phyloP scores from a whole-genome alignment of 2,888 invertebrate species.

The Cryptophagus acutangulus region DNA sequence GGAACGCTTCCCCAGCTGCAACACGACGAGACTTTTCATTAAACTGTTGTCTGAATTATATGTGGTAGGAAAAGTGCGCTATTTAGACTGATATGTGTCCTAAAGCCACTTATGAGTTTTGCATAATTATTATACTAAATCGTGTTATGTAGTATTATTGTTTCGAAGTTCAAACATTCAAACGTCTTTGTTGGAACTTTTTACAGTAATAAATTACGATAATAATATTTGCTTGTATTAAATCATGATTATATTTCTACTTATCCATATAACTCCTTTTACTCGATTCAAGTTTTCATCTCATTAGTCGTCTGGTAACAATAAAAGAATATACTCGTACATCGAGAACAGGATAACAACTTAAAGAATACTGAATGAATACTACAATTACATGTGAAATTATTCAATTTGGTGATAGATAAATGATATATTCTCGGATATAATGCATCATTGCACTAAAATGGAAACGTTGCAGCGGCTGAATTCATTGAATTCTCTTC shows the following conservation, averaged over 20 bases:
- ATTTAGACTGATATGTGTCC: slow-evolving; percentile 30
- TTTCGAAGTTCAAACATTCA: background rate
- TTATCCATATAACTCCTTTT: background rate
- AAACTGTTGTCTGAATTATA: slow-evolving; percentile 41
- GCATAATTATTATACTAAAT: slow-evolving; percentile 13
- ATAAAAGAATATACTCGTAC: background rate
- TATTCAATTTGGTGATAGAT: slow-evolving; percentile 15
- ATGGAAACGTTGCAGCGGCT: slow-evolving; percentile 27
- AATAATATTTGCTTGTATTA: background rate
- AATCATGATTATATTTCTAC: background rate
- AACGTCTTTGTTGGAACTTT: background rate
- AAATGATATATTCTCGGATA: slow-evolving; percentile 14
- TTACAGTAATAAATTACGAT: background rate
- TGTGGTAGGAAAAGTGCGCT: slow-evolving; percentile 34
- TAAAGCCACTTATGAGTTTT: slow-evolving; percentile 11
- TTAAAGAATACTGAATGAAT: background rate
- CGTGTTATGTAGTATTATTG: slow-evolving; percentile 5
- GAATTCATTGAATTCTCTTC: too few species aligned
- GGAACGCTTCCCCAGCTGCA: slow-evolving; percentile 42
- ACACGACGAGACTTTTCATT: slow-evolving; percentile 44
- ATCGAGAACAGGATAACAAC: background rate
- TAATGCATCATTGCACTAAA: slow-evolving; percentile 25
- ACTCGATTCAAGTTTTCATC: too few species aligned
- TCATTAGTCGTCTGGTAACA: too few species aligned
- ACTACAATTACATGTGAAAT: background rate